Evolutionary conservation across 2,113 vertebrate species (phyloP), one percentile per base, ranked within the genome.

Genomic region (Gambusia holbrooki): DNA sequence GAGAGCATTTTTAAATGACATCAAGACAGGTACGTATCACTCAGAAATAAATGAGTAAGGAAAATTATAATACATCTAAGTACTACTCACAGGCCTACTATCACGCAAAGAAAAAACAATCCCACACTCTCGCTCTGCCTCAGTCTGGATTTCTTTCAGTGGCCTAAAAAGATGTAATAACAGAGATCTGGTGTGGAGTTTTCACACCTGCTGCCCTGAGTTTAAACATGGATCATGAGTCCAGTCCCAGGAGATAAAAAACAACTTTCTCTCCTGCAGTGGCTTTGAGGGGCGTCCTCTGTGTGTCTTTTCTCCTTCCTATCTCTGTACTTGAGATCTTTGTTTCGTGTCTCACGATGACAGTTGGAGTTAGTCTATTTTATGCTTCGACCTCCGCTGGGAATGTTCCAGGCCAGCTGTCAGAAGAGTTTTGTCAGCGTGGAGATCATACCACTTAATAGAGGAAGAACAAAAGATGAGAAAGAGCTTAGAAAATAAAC

Each of bases 201-300:
- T 89, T 93, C 91, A 94, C 93, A 95, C 93, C 93, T 94, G 93
- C 93, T 93, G 87, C 91, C 89, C 77, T 69, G 83, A 61, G 76
- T 83, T 37, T 48, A 45, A 81, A 85, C 89, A 90, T 84, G 90
- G 90, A 84, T 86, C 80, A 81, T 64, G 72, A 75, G 71, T 30
- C 70, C 69, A 60, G 48, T 93, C 93, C 92, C 91, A 80, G 78
- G 90, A 92, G 91, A 86, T 91, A 85, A 75, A 37, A 88, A 84
- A 58, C 17, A 58, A 25, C 51, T 75, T 87, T 86, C 83, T 91
- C 89, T 93, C 84, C 89, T 89, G 84, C 86, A 89, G 87, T 90
- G 92, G 91, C 86, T 91, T 83, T 93, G 91, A 94, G 86, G 83
- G 90, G 93, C 91, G 86, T 83, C 82, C 84, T 87, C 72, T 83